Percentiles rank a stretch among this genome's conserved stretches.
Evolutionary conservation across 1,140 invertebrate species (phyloP).

Genomic region (Lordiphosa stackelbergi): DNA sequence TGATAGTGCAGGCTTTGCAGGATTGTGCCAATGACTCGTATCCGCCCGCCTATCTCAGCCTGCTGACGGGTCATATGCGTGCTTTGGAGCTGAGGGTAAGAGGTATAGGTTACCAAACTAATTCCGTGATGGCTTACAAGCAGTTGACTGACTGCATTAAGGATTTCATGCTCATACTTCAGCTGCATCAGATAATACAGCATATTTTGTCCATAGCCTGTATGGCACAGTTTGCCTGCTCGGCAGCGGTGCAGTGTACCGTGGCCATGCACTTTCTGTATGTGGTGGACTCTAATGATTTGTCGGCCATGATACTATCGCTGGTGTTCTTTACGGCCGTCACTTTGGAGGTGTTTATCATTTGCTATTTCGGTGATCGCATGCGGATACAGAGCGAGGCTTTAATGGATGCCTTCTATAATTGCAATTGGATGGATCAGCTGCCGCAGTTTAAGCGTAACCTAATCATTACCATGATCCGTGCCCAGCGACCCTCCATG

Average conservation of each 20-base stretch:
- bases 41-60: slow-evolving; percentile 60
- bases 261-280: slow-evolving; percentile 65
- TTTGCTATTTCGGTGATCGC: slow-evolving; percentile 63
- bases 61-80: slow-evolving; percentile 61
- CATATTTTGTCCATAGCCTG: slow-evolving; percentile 52
- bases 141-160: slow-evolving; percentile 47
- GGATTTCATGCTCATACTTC: slow-evolving; percentile 45
- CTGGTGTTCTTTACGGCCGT: slow-evolving; percentile 62
- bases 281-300: slow-evolving; percentile 45
- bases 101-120: slow-evolving; percentile 31
- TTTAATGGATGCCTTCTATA: slow-evolving; percentile 59
- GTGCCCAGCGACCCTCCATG: slow-evolving; percentile 30
- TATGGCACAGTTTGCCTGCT: slow-evolving; percentile 59
- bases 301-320: slow-evolving; percentile 51
- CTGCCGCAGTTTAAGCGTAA: slow-evolving; percentile 35
- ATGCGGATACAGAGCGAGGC: slow-evolving; percentile 50
- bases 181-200: slow-evolving; percentile 51
- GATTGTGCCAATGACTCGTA: slow-evolving; percentile 67
- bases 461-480: slow-evolving; percentile 47
- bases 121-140: rapidly evolving
- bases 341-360: slow-evolving; percentile 62
- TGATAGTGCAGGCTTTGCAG: slow-evolving; percentile 58
- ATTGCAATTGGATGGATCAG: slow-evolving; percentile 64
- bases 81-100: slow-evolving; percentile 54
- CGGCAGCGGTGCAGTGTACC: slow-evolving; percentile 60